Evolutionary conservation across 2,888 invertebrate genomes (phyloP), one percentile per base, ranked within the genome.

Genomic region (Oxystoma pomonae): DNA sequence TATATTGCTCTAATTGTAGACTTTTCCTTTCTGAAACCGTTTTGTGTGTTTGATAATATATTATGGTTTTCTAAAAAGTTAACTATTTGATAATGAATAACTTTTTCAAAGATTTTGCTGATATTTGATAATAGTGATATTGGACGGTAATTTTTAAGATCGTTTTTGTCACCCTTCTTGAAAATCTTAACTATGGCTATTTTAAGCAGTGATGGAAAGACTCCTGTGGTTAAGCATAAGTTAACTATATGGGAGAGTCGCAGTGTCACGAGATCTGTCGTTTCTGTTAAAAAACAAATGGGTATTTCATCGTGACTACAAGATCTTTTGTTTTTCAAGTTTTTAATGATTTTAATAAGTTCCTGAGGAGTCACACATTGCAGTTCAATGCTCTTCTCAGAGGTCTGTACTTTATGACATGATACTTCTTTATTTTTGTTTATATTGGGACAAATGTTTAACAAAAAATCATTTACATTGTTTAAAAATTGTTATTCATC

Each of bases 1-100:
- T 57, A 57, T 57, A 20, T 16, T 12, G 57, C 57, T n/a, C 57
- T 20, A 22, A 57, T 57, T 57, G 57, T 57, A 20, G 57, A 57
- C 22, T 57, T 57, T n/a, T 21, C 21, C 17, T 57, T 57, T 57
- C 57, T 19, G 21, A 57, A 57, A 16, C 57, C 57, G 22, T 57
- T 57, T 57, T 20, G 7, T 21, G 5, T 21, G 9, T 57, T n/a
- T 7, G 57, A 57, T 5, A 35, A 12, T 7, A 35, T 3, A 12
- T 35, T 35, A 35, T 35, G 35, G 12, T 35, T 35, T 35, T 35
- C 35, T 35, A 35, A 35, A 35, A 35, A 20, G 16, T 20, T 57
- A 21, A 21, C 21, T 19, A 57, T 20, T 21, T 22, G 16, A 20
- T 5, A 12, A 57, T 57, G 22, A 21, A 57, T 57, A 7, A 57